Evolutionary conservation across 2,888 invertebrate genomes (phyloP), one percentile per base, ranked within the genome.

Genomic region (Sclerodermus sp.): DNA sequence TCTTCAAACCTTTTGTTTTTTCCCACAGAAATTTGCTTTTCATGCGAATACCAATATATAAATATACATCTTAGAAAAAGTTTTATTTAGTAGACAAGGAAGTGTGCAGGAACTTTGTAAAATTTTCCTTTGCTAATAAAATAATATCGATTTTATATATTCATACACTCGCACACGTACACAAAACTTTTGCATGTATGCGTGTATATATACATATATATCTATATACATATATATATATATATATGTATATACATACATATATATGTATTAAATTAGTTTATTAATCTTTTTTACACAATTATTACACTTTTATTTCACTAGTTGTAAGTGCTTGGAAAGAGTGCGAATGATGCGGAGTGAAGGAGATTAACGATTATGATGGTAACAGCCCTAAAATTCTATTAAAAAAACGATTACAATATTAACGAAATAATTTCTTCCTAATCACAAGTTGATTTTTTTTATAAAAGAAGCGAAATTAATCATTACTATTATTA

Each of bases 301-400:
- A 68, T 69, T 64, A 66, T 71, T 73, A 73, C 66, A 70, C 54
- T 67, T 70, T 66, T 55, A 49, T 55, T 64, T 62, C 60, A 56
- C 59, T 62, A 65, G 55, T n/a, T n/a, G n/a, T n/a, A n/a, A n/a
- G 57, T 58, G 55, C 50, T 45, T 54, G 49, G 48, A 59, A 57
- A 57, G 54, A 50, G 57, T 59, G 59, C 58, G 57, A 63, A 64
- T 60, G 59, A 66, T 57, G 64, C 55, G 57, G 55, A 57, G 51
- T 56, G 58, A 64, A 57, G 57, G 51, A 57, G 43, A 62, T 50
- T 57, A 55, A 58, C 55, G 57, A 51, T 58, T 51, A 57, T 54
- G 60, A 62, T 58, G 55, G 62, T 60, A 55, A 56, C 55, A 60
- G 60, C 58, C 53, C 51, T 49, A 29, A n/a, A 45, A 41, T 60